Evolutionary conservation across 37 sponge, comb jelly and placozoan species (phyloP), one percentile per base, ranked within the genome.

Genomic region (Tethya wilhelma): DNA sequence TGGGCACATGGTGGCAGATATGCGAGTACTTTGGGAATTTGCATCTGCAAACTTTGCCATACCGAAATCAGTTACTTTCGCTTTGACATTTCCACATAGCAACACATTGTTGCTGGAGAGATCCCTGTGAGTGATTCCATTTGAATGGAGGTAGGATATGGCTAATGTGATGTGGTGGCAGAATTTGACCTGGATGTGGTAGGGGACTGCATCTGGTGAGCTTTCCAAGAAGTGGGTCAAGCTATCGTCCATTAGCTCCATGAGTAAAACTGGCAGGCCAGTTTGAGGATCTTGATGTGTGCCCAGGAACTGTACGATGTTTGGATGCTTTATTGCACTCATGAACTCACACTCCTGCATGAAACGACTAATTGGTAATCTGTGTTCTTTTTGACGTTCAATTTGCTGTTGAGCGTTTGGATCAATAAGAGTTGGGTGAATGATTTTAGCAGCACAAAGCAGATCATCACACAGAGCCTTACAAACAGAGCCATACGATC

Each of bases 291-390:
- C 69, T 14, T 1, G 34, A 6, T 69, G 41, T 4, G 69, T 69
- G 25, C 69, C 69, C 69, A 69, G 41, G 44, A 23, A 69, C 42
- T 69, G 69, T 20, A 69, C 69, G 25, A 69, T 69, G 69, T 69
- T 34, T 23, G 69, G 69, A 26, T 69, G 69, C 41, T 40, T 69
- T 34, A 69, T 69, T 20, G 43, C 43, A 69, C 42, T 38, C 4
- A 69, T 25, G 19, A 69, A 43, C 4, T 7, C 11, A 38, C 69
- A 69, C 43, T 69, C 69, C 41, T 69, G 69, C 44, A 41, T 43
- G 22, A 65, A 69, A 2, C 41, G 38, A 9, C 44, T 34, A 22
- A 69, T 38, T 25, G 40, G 23, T 14, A 9, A 41, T 38, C 22
- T 38, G 7, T n/a, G 23, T 38, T 25, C 44, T 23, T 41, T 41